A percentile compares a stretch with the other conserved stretches of the same genome.
Conservation (phyloP, 2,797 vertebrate species). For the Cyprinodon diabolis region DNA sequence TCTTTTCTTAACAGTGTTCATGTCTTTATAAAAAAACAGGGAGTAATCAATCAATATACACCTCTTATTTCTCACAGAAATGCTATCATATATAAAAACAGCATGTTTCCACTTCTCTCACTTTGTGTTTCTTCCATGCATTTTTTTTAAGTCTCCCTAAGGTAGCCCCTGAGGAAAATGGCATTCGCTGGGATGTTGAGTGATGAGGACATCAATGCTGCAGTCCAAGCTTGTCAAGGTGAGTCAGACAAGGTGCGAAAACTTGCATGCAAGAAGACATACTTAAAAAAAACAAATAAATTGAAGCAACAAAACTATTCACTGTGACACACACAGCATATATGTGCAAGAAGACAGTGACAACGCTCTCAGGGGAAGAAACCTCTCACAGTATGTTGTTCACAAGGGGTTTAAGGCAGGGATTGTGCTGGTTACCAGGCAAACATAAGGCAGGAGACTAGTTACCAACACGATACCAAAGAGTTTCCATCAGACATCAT, state of each 20-base stretch:
- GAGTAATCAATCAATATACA: background rate
- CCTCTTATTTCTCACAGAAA: conserved; percentile 17
- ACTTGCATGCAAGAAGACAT: conserved; percentile 7
- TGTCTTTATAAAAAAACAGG: background rate
- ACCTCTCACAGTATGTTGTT: conserved; percentile 40
- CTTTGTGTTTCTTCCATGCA: conserved; percentile 40
- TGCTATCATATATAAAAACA: conserved; percentile 28
- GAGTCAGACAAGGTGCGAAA: conserved; percentile 44
- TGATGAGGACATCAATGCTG: conserved; percentile 81
- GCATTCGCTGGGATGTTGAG: conserved; percentile 83
- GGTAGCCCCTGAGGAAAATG: conserved; percentile 74
- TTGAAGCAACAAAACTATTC: conserved; percentile 9
- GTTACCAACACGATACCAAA: conserved; percentile 63
- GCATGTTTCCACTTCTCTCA: conserved; percentile 51
- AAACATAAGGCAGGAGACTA: conserved; percentile 68
- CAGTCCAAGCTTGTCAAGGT: conserved; percentile 85
- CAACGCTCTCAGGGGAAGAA: conserved; percentile 41
- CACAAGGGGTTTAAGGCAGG: conserved; percentile 49
- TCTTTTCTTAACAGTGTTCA: conserved; percentile 7
- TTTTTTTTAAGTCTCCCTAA: conserved; percentile 52
- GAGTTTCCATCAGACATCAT: conserved; percentile 60
- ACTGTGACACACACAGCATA: conserved; percentile 3
- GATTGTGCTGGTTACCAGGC: conserved; percentile 73
- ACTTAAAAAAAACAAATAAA: conserved; percentile 7
- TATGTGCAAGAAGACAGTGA: conserved; percentile 1